Evolutionary conservation across 2,888 invertebrate species (phyloP), one percentile per base, ranked within the genome.

Genomic region (Gortyna flavago): DNA sequence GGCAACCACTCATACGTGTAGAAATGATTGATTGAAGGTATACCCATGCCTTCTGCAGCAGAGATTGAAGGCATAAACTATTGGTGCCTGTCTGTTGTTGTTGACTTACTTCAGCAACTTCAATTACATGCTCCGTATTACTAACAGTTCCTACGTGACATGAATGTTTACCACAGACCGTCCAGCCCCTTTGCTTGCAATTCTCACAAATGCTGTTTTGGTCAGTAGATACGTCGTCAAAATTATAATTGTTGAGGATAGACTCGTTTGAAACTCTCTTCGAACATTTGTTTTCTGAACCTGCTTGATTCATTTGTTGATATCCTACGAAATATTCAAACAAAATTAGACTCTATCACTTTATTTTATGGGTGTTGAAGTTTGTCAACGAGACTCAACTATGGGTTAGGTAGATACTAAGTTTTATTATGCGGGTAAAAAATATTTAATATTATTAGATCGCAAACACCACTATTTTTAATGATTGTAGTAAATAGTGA

Each of bases 311-410:
- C 69, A 59, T 70, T 62, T 57, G 74, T 57, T 74, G 66, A 48
- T 59, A 41, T 41, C 74, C 83, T 84, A 70, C 57, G 77, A 73
- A 81, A 81, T 67, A 54, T 81, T 73, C 18, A 61, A 85, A 72
- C n/a, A 74, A 51, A 66, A 85, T 62, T 75, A 75, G 77, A 62
- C 38, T 68, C 16, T 25, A 38, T 57, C 70, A 32, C 61, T 66
- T 77, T 66, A 35, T 75, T 82, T 75, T 48, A 41, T 59, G 25
- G n/a, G 32, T 68, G 18, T 25, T n/a, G 13, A 61, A 29, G 41
- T 75, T 64, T 54, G 29, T 35, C 41, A 32, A 75, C 16, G 21
- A 35, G 32, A 21, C 18, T 79, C 62, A 25, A 54, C 21, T 64
- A 38, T 48, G 54, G 18, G 21, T 16, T 44, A 35, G 2, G 6